Evolutionary conservation across 2,888 invertebrate genomes (phyloP).

Genomic region (Heterodera filipjevi): DNA sequence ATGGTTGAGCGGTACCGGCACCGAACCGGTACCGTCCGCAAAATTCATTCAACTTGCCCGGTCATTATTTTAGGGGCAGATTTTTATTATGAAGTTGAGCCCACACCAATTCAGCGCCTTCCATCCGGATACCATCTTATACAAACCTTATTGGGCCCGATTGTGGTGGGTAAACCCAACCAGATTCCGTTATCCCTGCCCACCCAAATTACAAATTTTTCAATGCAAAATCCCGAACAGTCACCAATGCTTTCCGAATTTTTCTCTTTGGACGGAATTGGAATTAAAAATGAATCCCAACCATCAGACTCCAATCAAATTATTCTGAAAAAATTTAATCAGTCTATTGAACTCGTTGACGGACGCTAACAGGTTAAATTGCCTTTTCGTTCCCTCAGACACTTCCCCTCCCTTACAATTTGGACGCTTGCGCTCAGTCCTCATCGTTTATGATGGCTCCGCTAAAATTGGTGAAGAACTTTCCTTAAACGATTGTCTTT

Average conservation of each 20-base stretch:
- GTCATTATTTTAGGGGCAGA: neutral
- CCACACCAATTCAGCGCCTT: neutral
- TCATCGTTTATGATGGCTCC: constrained; percentile 10
- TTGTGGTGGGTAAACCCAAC: neutral
- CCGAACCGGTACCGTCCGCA: too few species aligned
- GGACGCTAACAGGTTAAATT: neutral
- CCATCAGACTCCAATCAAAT: neutral
- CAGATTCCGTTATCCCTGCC: neutral
- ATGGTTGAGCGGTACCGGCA: too few species aligned
- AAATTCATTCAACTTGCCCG: neutral
- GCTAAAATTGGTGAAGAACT: neutral
- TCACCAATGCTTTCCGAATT: neutral
- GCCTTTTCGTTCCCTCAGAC: neutral
- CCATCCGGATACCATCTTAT: constrained; percentile 8
- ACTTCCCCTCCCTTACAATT: constrained; percentile 11
- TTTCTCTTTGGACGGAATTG: neutral
- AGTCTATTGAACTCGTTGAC: neutral
- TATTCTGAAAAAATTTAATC: neutral
- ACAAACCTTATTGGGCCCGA: neutral
- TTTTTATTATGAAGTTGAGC: constrained; percentile 14
- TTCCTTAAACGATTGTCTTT: constrained; percentile 39
- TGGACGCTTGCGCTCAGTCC: neutral
- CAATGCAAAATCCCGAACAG: neutral
- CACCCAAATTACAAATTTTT: neutral
- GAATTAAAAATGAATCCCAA: neutral